Evolutionary conservation across 1,140 invertebrate genomes (phyloP).

Genomic region (Phymorhynchus buccinoides): DNA sequence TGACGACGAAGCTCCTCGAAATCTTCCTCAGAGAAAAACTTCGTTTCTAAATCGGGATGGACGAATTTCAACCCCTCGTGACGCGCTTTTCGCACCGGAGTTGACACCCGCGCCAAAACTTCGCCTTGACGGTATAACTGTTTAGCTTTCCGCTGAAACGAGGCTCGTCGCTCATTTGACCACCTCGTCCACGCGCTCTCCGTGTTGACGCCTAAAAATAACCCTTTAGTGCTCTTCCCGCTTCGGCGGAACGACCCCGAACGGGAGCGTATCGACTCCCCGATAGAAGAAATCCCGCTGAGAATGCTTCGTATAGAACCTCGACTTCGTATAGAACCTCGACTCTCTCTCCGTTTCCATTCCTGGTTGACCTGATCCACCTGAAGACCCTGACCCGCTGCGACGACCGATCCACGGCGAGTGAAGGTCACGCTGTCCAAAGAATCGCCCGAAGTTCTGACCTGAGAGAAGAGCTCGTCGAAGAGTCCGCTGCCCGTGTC

Average conservation of each 20-base stretch:
- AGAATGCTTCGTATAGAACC: constrained; percentile 37
- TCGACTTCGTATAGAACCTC: constrained; percentile 37
- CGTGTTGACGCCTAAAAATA: constrained; percentile 56
- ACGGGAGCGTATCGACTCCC: constrained; percentile 55
- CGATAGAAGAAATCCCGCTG: constrained; percentile 49
- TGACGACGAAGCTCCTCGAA: constrained; percentile 63
- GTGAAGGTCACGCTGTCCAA: neutral
- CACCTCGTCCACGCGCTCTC: constrained; percentile 69
- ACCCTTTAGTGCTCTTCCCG: constrained; percentile 26
- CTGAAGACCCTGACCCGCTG: constrained; percentile 41
- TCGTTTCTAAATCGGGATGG: constrained; percentile 65
- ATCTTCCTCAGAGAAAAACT: constrained; percentile 66
- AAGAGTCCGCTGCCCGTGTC: neutral
- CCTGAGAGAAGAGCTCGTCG: constrained; percentile 19
- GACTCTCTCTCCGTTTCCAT: constrained; percentile 52
- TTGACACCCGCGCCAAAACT: constrained; percentile 61
- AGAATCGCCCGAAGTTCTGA: no score
- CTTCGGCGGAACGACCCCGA: constrained; percentile 47
- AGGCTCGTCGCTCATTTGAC: constrained; percentile 66
- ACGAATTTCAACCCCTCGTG: constrained; percentile 69
- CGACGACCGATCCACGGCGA: neutral
- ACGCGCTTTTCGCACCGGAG: constrained; percentile 70
- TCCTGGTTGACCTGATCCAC: constrained; percentile 55
- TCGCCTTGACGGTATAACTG: constrained; percentile 58
- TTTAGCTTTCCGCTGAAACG: constrained; percentile 60